A percentile compares a stretch with the other conserved stretches of the same genome.
phyloP scores from a whole-genome alignment of 2,888 invertebrate genomes.

The Caenorhabditis drosophilae region DNA sequence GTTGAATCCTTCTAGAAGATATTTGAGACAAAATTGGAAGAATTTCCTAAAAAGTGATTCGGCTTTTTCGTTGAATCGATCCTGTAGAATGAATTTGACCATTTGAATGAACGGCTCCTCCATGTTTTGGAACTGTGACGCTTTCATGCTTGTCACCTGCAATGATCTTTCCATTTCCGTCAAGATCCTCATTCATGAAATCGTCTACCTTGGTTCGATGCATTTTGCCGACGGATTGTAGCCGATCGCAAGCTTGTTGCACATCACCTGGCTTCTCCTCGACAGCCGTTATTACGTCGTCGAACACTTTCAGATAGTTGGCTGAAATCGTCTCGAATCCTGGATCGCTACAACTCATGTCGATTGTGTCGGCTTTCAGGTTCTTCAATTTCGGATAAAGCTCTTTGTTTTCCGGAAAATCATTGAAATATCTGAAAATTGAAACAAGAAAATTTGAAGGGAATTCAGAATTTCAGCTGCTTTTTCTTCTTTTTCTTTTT shows the following conservation, averaged over 20 bases:
- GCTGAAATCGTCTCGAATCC: slow-evolving; percentile 58
- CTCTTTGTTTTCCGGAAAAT: slow-evolving; percentile 53
- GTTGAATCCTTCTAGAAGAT: slow-evolving; percentile 66
- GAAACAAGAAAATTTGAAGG: too few relatives aligned
- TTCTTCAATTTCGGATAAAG: slow-evolving; percentile 59
- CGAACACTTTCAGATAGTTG: slow-evolving; percentile 65
- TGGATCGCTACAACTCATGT: slow-evolving; percentile 49
- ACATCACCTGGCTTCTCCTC: slow-evolving; percentile 67
- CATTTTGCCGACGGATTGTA: slow-evolving; percentile 63
- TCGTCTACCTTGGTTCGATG: slow-evolving; percentile 61
- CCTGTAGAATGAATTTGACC: slow-evolving; percentile 64
- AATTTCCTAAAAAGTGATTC: slow-evolving; percentile 69
- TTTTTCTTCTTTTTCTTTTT: too few relatives aligned
- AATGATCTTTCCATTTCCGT: too few relatives aligned
- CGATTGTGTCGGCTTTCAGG: slow-evolving; percentile 46
- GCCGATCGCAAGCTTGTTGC: slow-evolving; percentile 56
- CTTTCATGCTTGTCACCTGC: slow-evolving; percentile 58
- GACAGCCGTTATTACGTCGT: slow-evolving; percentile 65
- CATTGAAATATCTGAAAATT: slow-evolving; percentile 61
- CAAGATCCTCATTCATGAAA: too few relatives aligned
- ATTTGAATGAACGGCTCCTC: slow-evolving; percentile 71
- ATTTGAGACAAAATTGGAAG: slow-evolving; percentile 69
- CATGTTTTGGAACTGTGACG: slow-evolving; percentile 68
- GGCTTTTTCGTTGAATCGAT: slow-evolving; percentile 70
- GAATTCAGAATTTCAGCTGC: too few relatives aligned